Conservation (phyloP, 2,888 invertebrate species). For the Acleris cristana region DNA sequence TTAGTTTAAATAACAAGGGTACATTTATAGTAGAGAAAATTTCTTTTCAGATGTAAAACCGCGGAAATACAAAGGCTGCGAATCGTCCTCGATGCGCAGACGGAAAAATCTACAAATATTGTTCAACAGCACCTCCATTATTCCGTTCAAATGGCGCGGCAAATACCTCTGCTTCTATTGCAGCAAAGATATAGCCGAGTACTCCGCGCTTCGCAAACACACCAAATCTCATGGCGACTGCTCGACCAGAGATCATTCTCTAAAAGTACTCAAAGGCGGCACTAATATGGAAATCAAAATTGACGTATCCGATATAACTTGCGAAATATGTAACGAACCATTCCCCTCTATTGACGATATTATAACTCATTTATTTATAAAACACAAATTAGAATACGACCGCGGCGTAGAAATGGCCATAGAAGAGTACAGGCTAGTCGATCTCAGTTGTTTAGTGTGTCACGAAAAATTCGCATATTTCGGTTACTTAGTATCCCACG, state of each 20-base stretch:
- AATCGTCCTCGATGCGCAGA: constrained; percentile 73
- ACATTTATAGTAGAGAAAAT: constrained; percentile 74
- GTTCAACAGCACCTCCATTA: constrained; percentile 74
- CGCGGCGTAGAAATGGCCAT: constrained; percentile 70
- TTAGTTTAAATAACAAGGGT: constrained; percentile 54
- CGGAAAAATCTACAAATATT: constrained; percentile 71
- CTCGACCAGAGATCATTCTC: constrained; percentile 68
- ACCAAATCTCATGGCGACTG: constrained; percentile 71
- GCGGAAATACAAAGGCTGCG: constrained; percentile 66
- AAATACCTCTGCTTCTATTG: constrained; percentile 77
- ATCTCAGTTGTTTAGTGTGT: constrained; percentile 67
- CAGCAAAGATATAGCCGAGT: constrained; percentile 67
- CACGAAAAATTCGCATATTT: constrained; percentile 71
- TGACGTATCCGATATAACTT: constrained; percentile 68
- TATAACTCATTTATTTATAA: constrained; percentile 59
- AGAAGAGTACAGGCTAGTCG: constrained; percentile 67
- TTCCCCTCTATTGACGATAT: constrained; percentile 58
- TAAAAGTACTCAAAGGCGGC: constrained; percentile 73
- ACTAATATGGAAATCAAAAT: constrained; percentile 78
- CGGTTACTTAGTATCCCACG: constrained; percentile 73
- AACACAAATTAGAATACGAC: constrained; percentile 70
- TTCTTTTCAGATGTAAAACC: constrained; percentile 73
- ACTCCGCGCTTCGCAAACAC: constrained; percentile 64
- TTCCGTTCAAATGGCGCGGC: constrained; percentile 80
- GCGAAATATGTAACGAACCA: constrained; percentile 63